Base-by-base conservation (phyloP, 2,888 invertebrate species). In the Macaria liturata region DNA sequence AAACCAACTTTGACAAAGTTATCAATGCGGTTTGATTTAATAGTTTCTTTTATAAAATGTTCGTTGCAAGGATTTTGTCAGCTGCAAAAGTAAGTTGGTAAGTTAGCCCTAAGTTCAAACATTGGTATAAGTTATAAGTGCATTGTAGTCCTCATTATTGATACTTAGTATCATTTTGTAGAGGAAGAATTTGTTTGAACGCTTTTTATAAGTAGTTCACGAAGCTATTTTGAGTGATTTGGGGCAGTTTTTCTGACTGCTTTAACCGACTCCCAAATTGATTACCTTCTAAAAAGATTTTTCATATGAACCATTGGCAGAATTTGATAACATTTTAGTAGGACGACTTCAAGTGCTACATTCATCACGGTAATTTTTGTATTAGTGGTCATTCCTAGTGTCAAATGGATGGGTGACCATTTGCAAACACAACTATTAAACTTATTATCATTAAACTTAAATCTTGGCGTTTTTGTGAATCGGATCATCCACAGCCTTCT, bases 111-210 rank as follows among this genome's bases (percentile, higher is more conserved):
- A 37, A 60, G 59, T 46, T 40, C 42, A 54, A 57, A 54, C 48
- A 54, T 61, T 61, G 40, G 57, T 31, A 9, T 44, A 51, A 48
- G 51, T 57, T 42, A 51, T 61, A 57, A 45, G 37, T 42, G 54
- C 54, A 48, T 61, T 61, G 57, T 61, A 32, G 4, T 47, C 40
- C 47, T 54, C 48, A 54, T 57, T 61, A 61, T 54, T 49, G 51
- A 37, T 51, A 54, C 9, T 8, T 42, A 37, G 42, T 42, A 42
- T 39, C 20, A 9, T 42, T n/a, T 61, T 57, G 48, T 42, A 57
- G 31, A 20, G 50, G 43, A 31, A 39, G 53, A 47, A 45, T 39
- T 7, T 61, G 54, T 61, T 61, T 61, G 52, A n/a, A 31, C 30
- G 20, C 39, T 40, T 9, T 42, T 54, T 54, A 50, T 44, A 43